Percentiles rank a stretch among this genome's conserved stretches.
phyloP scores from a whole-genome alignment of 2,113 vertebrate species.

The Meriones unguiculatus region DNA sequence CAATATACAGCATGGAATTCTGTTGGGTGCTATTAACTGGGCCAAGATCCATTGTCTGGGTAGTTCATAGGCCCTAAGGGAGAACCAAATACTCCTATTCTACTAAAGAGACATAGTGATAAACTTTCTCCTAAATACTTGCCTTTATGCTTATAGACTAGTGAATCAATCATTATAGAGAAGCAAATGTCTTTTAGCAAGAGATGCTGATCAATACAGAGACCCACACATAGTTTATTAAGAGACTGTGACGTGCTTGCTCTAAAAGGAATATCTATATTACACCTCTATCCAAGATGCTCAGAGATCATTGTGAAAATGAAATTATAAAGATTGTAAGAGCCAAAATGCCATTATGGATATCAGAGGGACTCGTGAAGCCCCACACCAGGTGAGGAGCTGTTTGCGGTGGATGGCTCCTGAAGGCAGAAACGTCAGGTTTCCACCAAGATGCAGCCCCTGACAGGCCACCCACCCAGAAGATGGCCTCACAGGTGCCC shows the following conservation, averaged over 20 bases:
- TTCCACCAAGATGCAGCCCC: not conserved
- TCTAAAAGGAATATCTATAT: not conserved
- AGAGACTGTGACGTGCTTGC: not conserved
- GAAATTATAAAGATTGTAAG: not conserved
- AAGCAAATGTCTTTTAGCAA: not conserved
- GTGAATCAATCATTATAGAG: not conserved
- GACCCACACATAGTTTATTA: not conserved
- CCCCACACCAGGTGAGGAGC: not conserved
- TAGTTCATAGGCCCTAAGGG: not conserved
- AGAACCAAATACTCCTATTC: not conserved
- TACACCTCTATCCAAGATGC: not conserved
- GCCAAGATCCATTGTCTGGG: not conserved
- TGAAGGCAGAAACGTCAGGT: not conserved
- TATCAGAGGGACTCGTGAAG: not conserved
- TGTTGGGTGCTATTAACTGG: too few relatives aligned
- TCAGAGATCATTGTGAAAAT: not conserved
- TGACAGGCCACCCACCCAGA: too few relatives aligned
- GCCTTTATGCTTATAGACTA: not conserved
- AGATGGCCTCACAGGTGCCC: too few relatives aligned
- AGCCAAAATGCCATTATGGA: not conserved
- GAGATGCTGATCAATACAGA: not conserved
- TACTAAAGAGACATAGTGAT: not conserved
- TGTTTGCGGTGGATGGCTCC: not conserved
- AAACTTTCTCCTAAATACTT: not conserved
- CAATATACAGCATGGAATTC: too few relatives aligned